A percentile compares a stretch with the other conserved stretches of the same genome.
Conservation (phyloP, 2,888 invertebrate species). For the Isotomurus palustris region DNA sequence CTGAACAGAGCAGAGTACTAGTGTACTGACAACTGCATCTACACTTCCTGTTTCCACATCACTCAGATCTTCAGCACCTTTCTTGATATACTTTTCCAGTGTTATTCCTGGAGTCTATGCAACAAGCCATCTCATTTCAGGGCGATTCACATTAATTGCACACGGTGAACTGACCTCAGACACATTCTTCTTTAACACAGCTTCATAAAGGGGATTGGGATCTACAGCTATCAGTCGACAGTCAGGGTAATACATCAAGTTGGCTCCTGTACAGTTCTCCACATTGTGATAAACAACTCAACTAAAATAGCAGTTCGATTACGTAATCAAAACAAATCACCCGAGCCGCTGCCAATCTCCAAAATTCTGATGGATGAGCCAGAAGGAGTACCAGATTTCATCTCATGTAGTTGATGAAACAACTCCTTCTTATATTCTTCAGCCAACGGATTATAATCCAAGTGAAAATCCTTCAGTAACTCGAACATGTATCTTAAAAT, state of each 20-base stretch:
- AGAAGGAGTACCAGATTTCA: conserved; percentile 23
- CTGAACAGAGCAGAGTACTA: conserved; percentile 46
- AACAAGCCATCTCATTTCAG: not conserved
- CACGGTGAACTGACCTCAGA: conserved; percentile 17
- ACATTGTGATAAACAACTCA: too few species aligned
- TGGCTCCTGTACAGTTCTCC: conserved; percentile 25
- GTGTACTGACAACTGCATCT: conserved; percentile 47
- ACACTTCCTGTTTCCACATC: conserved; percentile 43
- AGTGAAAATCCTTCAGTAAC: conserved; percentile 15
- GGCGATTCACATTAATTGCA: not conserved
- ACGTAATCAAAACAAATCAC: too few species aligned
- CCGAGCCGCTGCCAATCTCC: conserved; percentile 42
- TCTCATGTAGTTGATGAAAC: conserved; percentile 23
- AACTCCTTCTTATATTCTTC: conserved; percentile 16
- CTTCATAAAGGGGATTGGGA: conserved; percentile 32
- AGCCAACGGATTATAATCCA: conserved; percentile 25
- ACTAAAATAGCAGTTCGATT: too few species aligned
- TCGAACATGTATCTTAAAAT: conserved; percentile 18
- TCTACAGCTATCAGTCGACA: conserved; percentile 36
- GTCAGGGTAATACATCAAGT: conserved; percentile 38
- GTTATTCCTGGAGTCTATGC: conserved; percentile 34
- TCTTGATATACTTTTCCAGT: conserved; percentile 36
- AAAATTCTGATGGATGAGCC: conserved; percentile 27
- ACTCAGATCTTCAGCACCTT: conserved; percentile 45
- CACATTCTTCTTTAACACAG: conserved; percentile 24